These are phyloP conservation scores for Gorsachius goisagi DNA, from an alignment of 2,113 vertebrate genomes.

Conservation along the genomic window DNA sequence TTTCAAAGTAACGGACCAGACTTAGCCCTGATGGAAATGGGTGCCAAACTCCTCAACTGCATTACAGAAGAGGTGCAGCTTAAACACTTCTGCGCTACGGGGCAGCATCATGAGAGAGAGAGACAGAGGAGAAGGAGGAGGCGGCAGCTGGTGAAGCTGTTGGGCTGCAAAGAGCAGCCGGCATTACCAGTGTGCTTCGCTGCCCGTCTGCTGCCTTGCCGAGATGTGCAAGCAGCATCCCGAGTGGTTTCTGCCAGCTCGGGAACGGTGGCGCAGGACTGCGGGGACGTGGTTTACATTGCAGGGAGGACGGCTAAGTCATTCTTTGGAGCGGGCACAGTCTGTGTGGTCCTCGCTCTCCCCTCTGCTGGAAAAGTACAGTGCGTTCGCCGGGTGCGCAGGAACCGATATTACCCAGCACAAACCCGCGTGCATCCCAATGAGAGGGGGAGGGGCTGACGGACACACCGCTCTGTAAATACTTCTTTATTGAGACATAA, in stretches of 20 bases:
- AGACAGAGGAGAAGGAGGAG: not conserved
- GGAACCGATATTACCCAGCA: conserved; percentile 23
- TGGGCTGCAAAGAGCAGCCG: not conserved
- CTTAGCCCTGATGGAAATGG: not conserved
- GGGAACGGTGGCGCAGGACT: not conserved
- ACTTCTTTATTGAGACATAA: conserved; percentile 80
- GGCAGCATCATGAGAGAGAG: not conserved
- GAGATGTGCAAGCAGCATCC: conserved; percentile 27
- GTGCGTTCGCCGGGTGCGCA: conserved; percentile 21
- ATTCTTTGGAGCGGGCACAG: conserved; percentile 47
- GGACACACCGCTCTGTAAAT: conserved; percentile 47
- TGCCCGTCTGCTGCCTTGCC: not conserved
- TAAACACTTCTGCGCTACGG: not conserved
- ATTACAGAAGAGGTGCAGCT: not conserved
- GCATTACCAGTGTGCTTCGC: not conserved
- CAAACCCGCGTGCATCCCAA: conserved; percentile 45
- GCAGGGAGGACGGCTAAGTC: conserved; percentile 44
- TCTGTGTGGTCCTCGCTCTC: conserved; percentile 39
- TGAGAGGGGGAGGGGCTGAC: conserved; percentile 42
- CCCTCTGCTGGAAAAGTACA: conserved; percentile 58
- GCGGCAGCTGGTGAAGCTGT: not conserved
- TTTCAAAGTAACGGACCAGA: not conserved
- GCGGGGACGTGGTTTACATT: not conserved
- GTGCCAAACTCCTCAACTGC: not conserved
- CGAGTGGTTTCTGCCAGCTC: not conserved